Conservation (phyloP, 2,113 vertebrate genomes). For the Psittacula cyanocephala region DNA sequence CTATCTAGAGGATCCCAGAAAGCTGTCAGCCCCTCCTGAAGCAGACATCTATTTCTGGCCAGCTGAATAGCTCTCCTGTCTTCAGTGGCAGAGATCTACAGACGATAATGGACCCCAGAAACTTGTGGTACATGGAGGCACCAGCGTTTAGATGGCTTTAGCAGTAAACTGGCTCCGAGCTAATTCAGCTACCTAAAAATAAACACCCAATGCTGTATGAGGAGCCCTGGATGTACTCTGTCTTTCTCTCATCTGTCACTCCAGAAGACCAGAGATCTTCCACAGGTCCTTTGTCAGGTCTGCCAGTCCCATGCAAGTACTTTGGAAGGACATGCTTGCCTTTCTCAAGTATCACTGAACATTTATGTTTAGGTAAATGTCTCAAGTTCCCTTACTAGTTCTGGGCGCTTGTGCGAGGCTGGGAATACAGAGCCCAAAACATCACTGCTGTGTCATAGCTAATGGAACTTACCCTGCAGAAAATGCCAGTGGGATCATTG, state of each 20-base stretch:
- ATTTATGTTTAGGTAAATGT: neutral
- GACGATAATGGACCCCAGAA: neutral
- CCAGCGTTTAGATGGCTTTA: neutral
- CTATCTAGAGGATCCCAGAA: neutral
- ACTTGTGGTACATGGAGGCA: neutral
- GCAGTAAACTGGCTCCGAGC: neutral
- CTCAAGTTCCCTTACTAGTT: neutral
- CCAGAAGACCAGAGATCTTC: neutral
- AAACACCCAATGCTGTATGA: rapidly evolving
- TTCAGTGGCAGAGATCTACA: neutral
- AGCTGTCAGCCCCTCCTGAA: neutral
- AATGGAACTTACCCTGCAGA: neutral
- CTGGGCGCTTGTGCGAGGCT: neutral
- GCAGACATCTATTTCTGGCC: neutral
- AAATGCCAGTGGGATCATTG: neutral
- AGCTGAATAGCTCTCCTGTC: neutral
- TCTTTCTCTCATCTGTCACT: neutral
- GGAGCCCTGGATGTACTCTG: neutral
- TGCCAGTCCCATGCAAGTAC: neutral
- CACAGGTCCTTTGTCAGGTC: neutral
- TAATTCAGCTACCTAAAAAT: neutral
- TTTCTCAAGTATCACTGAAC: neutral
- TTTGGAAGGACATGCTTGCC: neutral
- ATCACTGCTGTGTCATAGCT: neutral
- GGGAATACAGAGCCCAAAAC: neutral